phyloP scores from a whole-genome alignment of 2,797 vertebrate species.

The Perodicticus potto region DNA sequence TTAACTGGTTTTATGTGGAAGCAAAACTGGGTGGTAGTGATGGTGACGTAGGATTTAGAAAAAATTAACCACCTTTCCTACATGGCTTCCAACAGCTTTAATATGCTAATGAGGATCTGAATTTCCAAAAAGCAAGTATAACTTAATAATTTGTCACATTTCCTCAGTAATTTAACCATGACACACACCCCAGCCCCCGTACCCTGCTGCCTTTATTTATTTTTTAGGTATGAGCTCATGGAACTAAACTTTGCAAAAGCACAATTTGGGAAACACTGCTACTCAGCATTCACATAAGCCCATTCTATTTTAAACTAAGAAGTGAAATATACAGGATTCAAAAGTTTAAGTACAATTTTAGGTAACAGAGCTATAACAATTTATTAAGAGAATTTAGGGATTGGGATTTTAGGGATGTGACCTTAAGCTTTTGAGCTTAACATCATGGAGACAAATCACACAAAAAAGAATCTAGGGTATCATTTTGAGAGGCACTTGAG shows the following conservation, averaged over 20 bases:
- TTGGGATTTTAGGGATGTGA: not conserved
- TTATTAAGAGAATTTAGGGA: not conserved
- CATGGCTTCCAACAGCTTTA: not conserved
- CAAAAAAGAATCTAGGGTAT: not conserved
- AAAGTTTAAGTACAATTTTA: slow-evolving; percentile 11
- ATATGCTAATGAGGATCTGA: not conserved
- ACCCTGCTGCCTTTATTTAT: not conserved
- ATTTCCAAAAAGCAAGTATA: not conserved
- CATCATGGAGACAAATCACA: not conserved
- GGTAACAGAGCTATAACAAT: not conserved
- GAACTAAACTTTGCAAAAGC: not conserved
- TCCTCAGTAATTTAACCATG: not conserved
- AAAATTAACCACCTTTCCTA: not conserved
- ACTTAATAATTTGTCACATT: not conserved
- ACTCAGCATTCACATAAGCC: not conserved
- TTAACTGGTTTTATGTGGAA: slow-evolving; percentile 8
- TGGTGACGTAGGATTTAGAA: not conserved
- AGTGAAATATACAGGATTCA: not conserved
- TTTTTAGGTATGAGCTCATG: not conserved
- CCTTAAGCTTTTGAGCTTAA: not conserved
- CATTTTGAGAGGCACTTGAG: not conserved
- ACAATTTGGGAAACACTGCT: not conserved
- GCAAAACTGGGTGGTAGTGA: not conserved
- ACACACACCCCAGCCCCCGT: rapidly evolving
- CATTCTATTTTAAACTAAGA: not conserved